phyloP scores from a whole-genome alignment of 2,888 invertebrate species.

The Vanessa cardui region DNA sequence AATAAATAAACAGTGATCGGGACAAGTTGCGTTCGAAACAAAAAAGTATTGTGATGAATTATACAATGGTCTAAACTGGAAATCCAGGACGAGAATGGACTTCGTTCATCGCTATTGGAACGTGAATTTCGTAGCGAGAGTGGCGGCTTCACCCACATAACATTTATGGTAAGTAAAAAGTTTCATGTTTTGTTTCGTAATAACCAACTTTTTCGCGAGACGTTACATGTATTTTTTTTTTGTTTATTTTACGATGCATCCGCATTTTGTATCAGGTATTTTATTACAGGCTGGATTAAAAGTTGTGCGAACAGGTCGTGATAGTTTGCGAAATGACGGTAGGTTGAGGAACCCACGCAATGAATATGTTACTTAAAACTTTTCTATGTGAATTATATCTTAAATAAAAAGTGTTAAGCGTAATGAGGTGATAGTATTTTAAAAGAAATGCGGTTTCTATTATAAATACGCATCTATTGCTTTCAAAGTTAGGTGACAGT shows the following conservation, averaged over 20 bases:
- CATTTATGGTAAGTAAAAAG: conserved; percentile 79
- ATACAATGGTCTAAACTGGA: conserved; percentile 74
- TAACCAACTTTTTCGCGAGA: conserved; percentile 54
- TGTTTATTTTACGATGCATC: conserved; percentile 33
- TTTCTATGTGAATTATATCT: background rate
- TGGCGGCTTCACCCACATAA: conserved; percentile 73
- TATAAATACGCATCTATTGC: no score
- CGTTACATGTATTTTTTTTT: conserved; percentile 30
- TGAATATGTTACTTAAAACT: conserved; percentile 5
- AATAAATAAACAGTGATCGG: conserved; percentile 77
- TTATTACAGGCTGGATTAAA: conserved; percentile 15
- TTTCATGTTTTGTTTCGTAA: conserved; percentile 77
- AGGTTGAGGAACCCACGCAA: conserved; percentile 33
- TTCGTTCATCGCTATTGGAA: conserved; percentile 59
- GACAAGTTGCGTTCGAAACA: conserved; percentile 63
- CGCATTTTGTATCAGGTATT: conserved; percentile 31
- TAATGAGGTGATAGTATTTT: no score
- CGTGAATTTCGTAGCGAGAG: conserved; percentile 61
- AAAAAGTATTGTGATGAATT: conserved; percentile 69
- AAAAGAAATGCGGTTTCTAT: no score
- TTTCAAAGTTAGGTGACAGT: no score
- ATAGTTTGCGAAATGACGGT: conserved; percentile 31
- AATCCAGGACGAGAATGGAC: conserved; percentile 71
- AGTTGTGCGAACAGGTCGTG: conserved; percentile 27
- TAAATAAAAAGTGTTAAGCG: no score